Conservation (phyloP, 2,888 invertebrate genomes). For the Rugalucina vietnamica region DNA sequence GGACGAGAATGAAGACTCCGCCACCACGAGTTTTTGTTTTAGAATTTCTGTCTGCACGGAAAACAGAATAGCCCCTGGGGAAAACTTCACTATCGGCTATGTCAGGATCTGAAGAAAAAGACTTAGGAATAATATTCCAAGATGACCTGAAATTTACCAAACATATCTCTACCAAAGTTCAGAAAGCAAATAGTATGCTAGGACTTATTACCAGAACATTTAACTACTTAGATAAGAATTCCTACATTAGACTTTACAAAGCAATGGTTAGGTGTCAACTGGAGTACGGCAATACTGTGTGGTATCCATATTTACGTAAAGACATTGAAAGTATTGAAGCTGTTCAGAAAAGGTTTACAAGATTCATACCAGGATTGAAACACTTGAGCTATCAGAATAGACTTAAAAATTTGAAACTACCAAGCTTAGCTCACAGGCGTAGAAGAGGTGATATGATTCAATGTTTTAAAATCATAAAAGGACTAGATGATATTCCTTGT, state of each 20-base stretch:
- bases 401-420: too few relatives aligned
- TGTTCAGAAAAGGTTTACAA: not conserved
- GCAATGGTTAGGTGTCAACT: constrained; percentile 19
- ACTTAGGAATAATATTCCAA: constrained; percentile 27
- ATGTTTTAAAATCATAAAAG: too few relatives aligned
- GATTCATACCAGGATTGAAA: not conserved
- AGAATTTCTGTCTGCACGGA: too few relatives aligned
- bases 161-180: constrained; percentile 31
- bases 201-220: constrained; percentile 19
- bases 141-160: constrained; percentile 25
- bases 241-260: constrained; percentile 20
- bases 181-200: constrained; percentile 38
- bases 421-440: too few relatives aligned
- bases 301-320: constrained; percentile 9
- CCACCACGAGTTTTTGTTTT: too few relatives aligned
- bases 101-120: not conserved
- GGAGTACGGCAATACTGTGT: constrained; percentile 13
- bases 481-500: too few relatives aligned
- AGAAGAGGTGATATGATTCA: too few relatives aligned
- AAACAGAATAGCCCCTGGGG: too few relatives aligned
- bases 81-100: too few relatives aligned
- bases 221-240: constrained; percentile 34
- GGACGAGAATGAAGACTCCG: too few relatives aligned
- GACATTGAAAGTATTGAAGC: too few relatives aligned
- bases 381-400: not conserved